Percentiles rank a stretch among this genome's conserved stretches.
phyloP scores from a whole-genome alignment of 2,797 vertebrate species.

The Chaetophractus vellerosus region DNA sequence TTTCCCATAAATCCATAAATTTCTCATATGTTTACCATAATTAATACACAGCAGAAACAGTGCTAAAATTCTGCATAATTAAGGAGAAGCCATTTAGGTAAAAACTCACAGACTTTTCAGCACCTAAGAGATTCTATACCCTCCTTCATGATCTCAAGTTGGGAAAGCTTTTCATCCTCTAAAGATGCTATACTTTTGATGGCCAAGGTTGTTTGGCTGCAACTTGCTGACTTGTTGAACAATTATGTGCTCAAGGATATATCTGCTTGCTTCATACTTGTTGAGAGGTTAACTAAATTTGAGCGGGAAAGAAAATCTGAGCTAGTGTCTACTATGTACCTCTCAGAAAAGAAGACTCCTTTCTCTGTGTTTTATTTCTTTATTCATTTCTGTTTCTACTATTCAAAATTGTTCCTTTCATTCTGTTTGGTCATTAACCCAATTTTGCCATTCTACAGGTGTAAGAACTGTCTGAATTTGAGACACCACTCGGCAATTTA shows the following conservation, averaged over 20 bases:
- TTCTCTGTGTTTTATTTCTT: not conserved
- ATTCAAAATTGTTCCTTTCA: not conserved
- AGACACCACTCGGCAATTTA: slow-evolving; percentile 10
- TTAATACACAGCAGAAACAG: not conserved
- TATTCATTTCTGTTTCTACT: not conserved
- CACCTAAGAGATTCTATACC: not conserved
- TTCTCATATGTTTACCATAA: not conserved
- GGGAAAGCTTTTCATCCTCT: not conserved
- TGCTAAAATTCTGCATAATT: not conserved
- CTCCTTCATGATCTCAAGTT: not conserved
- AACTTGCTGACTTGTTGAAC: not conserved
- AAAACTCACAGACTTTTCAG: not conserved
- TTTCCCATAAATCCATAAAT: not conserved
- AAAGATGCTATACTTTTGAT: not conserved
- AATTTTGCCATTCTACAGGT: not conserved
- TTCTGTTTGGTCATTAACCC: not conserved
- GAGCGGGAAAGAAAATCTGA: not conserved
- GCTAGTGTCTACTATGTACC: not conserved
- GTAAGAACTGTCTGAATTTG: not conserved
- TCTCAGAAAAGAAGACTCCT: not conserved
- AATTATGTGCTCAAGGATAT: not conserved
- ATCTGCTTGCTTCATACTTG: not conserved
- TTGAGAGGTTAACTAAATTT: not conserved
- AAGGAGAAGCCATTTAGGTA: not conserved
- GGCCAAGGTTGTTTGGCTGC: not conserved